phyloP scores from a whole-genome alignment of 2,797 vertebrate genomes.

The Octomys mimax region DNA sequence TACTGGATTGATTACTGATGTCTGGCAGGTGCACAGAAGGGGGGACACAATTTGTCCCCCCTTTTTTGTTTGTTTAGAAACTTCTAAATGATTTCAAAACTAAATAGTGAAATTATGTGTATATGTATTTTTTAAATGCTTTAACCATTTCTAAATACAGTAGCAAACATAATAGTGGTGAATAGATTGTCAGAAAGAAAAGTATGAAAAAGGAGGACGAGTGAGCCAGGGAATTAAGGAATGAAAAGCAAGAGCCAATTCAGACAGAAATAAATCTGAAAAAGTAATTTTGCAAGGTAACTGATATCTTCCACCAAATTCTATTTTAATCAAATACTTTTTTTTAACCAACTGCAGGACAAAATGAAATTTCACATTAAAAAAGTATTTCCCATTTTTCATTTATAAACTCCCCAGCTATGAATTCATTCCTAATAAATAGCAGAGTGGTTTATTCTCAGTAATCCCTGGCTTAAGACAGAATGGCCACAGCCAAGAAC shows the following conservation, averaged over 20 bases:
- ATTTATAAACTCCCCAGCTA: slow-evolving; percentile 72
- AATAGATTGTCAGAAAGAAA: not conserved
- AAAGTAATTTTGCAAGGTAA: slow-evolving; percentile 72
- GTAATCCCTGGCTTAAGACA: slow-evolving; percentile 55
- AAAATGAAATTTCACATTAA: slow-evolving; percentile 80
- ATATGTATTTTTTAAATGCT: not conserved
- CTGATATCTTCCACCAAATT: slow-evolving; percentile 65
- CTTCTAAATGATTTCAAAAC: slow-evolving; percentile 13
- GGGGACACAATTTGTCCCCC: not conserved
- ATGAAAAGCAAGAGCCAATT: slow-evolving; percentile 42
- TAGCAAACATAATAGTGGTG: not conserved
- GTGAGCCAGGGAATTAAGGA: not conserved
- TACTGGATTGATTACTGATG: not conserved
- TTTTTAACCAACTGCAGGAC: slow-evolving; percentile 69
- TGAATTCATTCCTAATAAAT: slow-evolving; percentile 71
- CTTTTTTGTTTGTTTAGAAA: slow-evolving; percentile 32
- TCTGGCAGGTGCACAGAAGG: not conserved
- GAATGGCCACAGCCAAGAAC: not conserved
- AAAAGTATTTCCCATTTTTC: slow-evolving; percentile 71
- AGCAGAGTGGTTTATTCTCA: slow-evolving; percentile 47
- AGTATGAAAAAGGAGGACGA: not conserved
- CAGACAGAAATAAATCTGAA: slow-evolving; percentile 51
- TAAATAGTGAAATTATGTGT: slow-evolving; percentile 15
- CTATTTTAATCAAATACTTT: slow-evolving; percentile 83
- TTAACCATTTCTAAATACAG: slow-evolving; percentile 38